These are phyloP conservation scores for Anas platyrhynchos DNA, from an alignment of 2,113 vertebrate genomes.

Conservation along the genomic window DNA sequence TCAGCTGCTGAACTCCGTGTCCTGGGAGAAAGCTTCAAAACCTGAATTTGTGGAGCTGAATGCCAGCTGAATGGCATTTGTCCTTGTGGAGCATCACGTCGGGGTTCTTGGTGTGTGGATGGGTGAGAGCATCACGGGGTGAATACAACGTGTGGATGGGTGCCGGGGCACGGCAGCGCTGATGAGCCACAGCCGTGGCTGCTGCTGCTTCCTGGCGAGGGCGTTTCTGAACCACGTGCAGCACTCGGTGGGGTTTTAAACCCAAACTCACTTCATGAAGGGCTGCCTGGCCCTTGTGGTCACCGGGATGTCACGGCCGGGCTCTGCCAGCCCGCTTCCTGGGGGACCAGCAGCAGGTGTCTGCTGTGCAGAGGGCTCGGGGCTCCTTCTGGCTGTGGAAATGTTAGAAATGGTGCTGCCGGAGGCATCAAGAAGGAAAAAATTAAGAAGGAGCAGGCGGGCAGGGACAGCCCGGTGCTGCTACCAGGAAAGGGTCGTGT, in stretches of 20 bases:
- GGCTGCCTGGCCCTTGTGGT: background rate
- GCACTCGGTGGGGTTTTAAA: background rate
- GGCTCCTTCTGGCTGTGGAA: background rate
- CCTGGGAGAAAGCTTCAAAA: background rate
- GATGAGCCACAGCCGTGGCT: background rate
- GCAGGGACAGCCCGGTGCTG: background rate
- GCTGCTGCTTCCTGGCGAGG: background rate
- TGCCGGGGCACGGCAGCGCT: background rate
- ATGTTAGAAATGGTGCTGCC: background rate
- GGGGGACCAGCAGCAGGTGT: background rate
- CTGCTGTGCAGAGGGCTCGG: background rate
- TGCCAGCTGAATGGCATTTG: background rate
- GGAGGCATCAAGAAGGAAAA: background rate
- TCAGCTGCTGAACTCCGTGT: background rate
- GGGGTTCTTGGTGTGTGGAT: background rate
- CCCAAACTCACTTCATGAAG: background rate
- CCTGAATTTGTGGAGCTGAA: accelerated
- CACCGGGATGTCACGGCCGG: background rate
- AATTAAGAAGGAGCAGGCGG: background rate
- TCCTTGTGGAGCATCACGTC: background rate
- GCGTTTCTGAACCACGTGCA: background rate
- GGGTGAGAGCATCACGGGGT: accelerated
- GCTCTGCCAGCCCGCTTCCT: background rate
- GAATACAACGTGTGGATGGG: accelerated
- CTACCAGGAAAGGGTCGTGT: background rate